phyloP scores from a whole-genome alignment of 2,797 vertebrate genomes.

The Australoheros facetus region DNA sequence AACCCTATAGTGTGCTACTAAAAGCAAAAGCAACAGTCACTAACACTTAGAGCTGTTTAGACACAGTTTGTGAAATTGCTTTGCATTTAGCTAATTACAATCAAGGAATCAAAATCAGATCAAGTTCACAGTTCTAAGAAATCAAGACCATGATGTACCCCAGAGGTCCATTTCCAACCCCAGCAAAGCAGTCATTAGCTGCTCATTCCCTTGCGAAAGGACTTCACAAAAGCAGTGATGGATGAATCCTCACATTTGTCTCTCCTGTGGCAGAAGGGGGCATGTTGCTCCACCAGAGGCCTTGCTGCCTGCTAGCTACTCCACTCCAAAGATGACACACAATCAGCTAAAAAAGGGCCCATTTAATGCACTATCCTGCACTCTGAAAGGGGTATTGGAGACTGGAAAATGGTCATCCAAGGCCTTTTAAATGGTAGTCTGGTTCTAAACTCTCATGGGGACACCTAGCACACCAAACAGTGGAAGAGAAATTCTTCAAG shows the following conservation, averaged over 20 bases:
- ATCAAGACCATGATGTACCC: constrained; percentile 18
- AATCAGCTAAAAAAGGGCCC: constrained; percentile 62
- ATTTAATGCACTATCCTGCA: constrained; percentile 62
- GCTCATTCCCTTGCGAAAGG: constrained; percentile 41
- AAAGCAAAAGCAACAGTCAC: constrained; percentile 25
- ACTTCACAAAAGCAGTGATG: constrained; percentile 70
- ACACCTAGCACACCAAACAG: constrained; percentile 21
- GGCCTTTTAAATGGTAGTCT: constrained; percentile 70
- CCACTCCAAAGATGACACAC: constrained; percentile 65
- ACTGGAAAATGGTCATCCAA: constrained; percentile 58
- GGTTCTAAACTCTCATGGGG: constrained; percentile 48
- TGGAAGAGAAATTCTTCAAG: constrained; percentile 34
- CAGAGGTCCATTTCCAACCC: constrained; percentile 23
- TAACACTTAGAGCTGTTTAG: constrained; percentile 10
- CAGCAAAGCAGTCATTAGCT: constrained; percentile 69
- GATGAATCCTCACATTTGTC: constrained; percentile 70
- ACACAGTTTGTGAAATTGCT: constrained; percentile 1
- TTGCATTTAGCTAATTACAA: constrained; percentile 2
- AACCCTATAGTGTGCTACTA: constrained; percentile 49
- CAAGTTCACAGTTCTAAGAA: constrained; percentile 20
- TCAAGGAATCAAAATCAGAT: constrained; percentile 16
- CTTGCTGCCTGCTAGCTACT: constrained; percentile 65
- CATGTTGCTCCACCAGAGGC: constrained; percentile 55
- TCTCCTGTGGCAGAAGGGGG: constrained; percentile 69
- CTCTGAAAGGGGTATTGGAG: constrained; percentile 54